phyloP scores from a whole-genome alignment of 2,797 vertebrate genomes.

The Threskiornis aethiopicus region DNA sequence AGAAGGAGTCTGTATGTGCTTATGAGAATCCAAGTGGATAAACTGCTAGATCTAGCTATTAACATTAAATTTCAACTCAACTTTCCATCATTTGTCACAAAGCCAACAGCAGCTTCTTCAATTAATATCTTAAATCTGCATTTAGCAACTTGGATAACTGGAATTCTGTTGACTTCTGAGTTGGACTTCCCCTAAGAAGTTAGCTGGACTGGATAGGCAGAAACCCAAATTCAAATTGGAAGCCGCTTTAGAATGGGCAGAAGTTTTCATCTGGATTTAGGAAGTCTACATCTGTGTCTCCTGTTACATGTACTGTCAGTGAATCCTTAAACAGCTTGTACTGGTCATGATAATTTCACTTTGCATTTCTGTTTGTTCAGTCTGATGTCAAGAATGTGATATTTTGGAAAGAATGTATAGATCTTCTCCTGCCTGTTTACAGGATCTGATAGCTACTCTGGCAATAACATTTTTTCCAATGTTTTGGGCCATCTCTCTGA shows the following conservation, averaged over 20 bases:
- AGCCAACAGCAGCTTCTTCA: not conserved
- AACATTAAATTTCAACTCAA: not conserved
- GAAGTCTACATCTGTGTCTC: not conserved
- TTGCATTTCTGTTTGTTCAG: not conserved
- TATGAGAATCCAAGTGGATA: not conserved
- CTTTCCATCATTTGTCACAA: not conserved
- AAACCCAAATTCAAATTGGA: not conserved
- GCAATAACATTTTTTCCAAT: not conserved
- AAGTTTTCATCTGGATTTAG: not conserved
- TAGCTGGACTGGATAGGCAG: not conserved
- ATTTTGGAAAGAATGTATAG: not conserved
- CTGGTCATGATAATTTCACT: not conserved
- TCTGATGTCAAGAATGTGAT: not conserved
- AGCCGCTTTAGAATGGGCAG: not conserved
- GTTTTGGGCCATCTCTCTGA: not conserved
- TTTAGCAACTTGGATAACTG: not conserved
- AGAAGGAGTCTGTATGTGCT: not conserved
- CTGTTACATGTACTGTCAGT: not conserved
- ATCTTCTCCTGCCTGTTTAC: not conserved
- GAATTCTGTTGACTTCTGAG: not conserved
- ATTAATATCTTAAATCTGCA: not conserved
- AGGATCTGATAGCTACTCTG: not conserved
- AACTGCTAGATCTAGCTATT: not conserved
- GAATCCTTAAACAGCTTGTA: not conserved
- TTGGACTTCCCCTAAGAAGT: not conserved